Evolutionary conservation across 2,797 vertebrate species (phyloP).

Genomic region (Fundulus diaphanus): DNA sequence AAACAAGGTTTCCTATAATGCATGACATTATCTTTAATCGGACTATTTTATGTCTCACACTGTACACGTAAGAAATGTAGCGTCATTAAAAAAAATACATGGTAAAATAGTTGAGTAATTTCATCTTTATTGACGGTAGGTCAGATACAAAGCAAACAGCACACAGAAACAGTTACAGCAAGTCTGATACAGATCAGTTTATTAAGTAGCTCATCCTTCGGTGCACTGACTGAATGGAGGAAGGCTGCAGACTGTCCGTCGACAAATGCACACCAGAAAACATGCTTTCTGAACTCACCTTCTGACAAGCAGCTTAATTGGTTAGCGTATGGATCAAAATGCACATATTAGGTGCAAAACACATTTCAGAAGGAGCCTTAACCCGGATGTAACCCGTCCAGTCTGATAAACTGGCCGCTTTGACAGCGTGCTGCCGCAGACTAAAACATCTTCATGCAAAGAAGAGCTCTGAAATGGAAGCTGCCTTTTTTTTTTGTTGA

Average conservation of each 20-base stretch:
- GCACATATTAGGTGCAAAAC: background rate
- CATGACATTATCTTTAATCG: background rate
- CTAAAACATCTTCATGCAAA: background rate
- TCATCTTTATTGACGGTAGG: background rate
- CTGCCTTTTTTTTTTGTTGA: background rate
- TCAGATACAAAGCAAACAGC: background rate
- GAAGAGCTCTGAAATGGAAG: background rate
- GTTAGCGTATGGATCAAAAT: background rate
- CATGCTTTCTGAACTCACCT: background rate
- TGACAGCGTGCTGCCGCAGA: slow-evolving; percentile 26
- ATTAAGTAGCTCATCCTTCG: background rate
- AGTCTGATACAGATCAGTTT: background rate
- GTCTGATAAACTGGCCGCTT: slow-evolving; percentile 37
- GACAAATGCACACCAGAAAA: background rate
- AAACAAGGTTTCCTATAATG: background rate
- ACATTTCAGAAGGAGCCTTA: background rate
- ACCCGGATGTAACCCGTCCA: background rate
- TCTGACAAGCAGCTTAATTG: background rate
- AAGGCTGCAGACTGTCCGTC: background rate
- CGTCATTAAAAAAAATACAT: background rate
- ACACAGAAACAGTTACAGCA: background rate
- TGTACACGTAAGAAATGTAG: background rate
- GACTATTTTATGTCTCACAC: background rate
- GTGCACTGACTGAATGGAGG: background rate
- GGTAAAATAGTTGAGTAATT: background rate